Percentiles rank a stretch among this genome's conserved stretches.
These are phyloP conservation scores for Corythucha ciliata DNA, from an alignment of 2,888 invertebrate genomes.

Conservation along the genomic window DNA sequence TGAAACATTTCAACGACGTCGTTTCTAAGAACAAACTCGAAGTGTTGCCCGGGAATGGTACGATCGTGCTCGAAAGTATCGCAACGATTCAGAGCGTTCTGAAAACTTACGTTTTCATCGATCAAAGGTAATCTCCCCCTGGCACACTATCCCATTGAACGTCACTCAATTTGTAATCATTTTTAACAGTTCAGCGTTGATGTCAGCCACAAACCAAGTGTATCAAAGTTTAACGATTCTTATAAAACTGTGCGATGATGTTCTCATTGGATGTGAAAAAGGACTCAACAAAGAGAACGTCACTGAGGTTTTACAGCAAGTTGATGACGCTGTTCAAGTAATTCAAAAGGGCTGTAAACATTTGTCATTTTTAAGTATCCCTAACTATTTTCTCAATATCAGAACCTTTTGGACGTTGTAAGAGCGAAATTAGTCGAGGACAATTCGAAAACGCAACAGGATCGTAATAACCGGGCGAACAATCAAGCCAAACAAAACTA, in stretches of 20 bases:
- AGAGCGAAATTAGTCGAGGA: slow-evolving; percentile 69
- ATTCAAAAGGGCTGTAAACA: slow-evolving; percentile 16
- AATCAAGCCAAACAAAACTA: slow-evolving; percentile 20
- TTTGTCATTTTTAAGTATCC: not conserved
- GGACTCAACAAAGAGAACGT: slow-evolving; percentile 37
- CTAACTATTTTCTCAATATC: slow-evolving; percentile 15
- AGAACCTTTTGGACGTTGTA: slow-evolving; percentile 67
- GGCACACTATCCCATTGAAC: not conserved
- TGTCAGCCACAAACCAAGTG: slow-evolving; percentile 74
- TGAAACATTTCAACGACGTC: slow-evolving; percentile 86
- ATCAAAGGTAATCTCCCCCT: slow-evolving; percentile 44
- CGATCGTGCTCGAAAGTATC: slow-evolving; percentile 84
- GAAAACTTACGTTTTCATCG: slow-evolving; percentile 46
- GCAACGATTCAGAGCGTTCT: slow-evolving; percentile 68
- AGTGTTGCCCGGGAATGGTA: slow-evolving; percentile 88
- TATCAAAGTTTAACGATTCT: slow-evolving; percentile 78
- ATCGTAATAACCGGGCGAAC: slow-evolving; percentile 11
- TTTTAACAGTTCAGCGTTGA: slow-evolving; percentile 52
- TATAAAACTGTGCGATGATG: slow-evolving; percentile 82
- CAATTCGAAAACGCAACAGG: slow-evolving; percentile 37
- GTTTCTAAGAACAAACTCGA: slow-evolving; percentile 84
- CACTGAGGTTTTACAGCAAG: slow-evolving; percentile 56
- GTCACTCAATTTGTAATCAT: not conserved
- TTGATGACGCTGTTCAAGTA: slow-evolving; percentile 64
- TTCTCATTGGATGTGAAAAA: slow-evolving; percentile 63